Base-by-base conservation (phyloP, 2,888 invertebrate genomes). In the Trachelus stipa region DNA sequence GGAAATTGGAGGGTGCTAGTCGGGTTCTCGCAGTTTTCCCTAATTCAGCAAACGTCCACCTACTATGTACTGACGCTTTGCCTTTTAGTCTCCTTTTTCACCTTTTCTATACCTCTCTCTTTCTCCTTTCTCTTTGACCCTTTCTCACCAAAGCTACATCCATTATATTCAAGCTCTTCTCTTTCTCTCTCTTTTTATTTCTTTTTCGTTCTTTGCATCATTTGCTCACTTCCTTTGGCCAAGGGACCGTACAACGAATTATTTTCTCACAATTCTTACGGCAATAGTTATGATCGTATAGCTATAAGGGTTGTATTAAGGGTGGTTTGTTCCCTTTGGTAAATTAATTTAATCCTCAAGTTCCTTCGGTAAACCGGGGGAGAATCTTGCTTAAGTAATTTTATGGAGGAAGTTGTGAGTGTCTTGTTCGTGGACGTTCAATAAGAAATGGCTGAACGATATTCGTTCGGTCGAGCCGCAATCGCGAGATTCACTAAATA, bases 1-100 rank as follows among this genome's bases (percentile, higher is more conserved):
- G 84, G 85, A 87, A 87, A 87, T 87, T 86, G 85, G 82, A 86
- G 85, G 79, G 83, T 80, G 81, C 83, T 83, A 84, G 71, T 71
- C 84, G 83, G 83, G 81, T 79, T 81, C 68, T 78, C 77, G 76
- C 83, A 35, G 82, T 84, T 86, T 87, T 86, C 85, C 84, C 87
- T 86, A 87, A 87, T 87, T 87, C 85, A 81, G 82, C 79, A 81
- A 80, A 79, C 84, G 81, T 77, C 83, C 81, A 79, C 71, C 76
- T 79, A 69, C 73, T 6, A 12, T 75, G 79, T 56, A 56, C 56
- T 23, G 56, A 56, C 23, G 56, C 56, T 56, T 56, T 9, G 56
- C 23, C 77, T 74, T 35, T 30, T n/a, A 33, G 37, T 37, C 35
- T 35, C 34, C 37, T 73, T 68, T 73, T 73, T 73, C 75, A 77